A percentile compares a stretch with the other conserved stretches of the same genome.
Conservation (phyloP, 2,113 vertebrate species). For the Phalacrocorax brasilianus region DNA sequence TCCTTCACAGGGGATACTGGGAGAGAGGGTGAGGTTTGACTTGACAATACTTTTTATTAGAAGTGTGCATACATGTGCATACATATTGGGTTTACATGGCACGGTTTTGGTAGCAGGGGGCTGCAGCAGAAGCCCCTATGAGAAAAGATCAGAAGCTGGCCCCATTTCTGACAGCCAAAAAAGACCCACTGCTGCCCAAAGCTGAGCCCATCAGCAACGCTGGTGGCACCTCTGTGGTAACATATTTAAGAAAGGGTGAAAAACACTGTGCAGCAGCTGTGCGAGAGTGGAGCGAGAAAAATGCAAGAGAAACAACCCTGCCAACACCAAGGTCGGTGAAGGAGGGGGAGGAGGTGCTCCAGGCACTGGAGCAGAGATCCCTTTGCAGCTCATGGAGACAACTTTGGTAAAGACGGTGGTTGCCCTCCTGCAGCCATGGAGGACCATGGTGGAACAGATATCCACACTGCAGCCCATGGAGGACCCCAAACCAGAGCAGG, state of each 20-base stretch:
- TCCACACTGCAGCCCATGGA: not conserved
- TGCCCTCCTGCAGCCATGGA: not conserved
- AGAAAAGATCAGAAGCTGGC: not conserved
- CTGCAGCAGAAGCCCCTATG: not conserved
- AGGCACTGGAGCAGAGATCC: not conserved
- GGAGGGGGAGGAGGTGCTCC: no score
- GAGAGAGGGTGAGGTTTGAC: not conserved
- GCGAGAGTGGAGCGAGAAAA: not conserved
- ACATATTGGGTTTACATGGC: not conserved
- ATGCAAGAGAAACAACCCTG: not conserved
- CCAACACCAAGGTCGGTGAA: not conserved
- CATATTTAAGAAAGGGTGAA: not conserved
- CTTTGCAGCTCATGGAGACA: not conserved
- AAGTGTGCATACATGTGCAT: accelerated
- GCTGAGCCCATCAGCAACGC: not conserved
- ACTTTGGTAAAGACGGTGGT: not conserved
- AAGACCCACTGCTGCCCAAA: not conserved
- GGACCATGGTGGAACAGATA: accelerated
- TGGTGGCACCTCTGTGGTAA: not conserved
- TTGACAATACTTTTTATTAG: accelerated
- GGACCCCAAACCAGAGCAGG: not conserved
- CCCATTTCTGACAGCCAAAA: not conserved
- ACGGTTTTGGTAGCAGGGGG: not conserved
- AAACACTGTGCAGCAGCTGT: not conserved
- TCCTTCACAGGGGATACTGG: not conserved